phyloP scores from a whole-genome alignment of 2,113 vertebrate genomes.

The Cheirogaleus medius region DNA sequence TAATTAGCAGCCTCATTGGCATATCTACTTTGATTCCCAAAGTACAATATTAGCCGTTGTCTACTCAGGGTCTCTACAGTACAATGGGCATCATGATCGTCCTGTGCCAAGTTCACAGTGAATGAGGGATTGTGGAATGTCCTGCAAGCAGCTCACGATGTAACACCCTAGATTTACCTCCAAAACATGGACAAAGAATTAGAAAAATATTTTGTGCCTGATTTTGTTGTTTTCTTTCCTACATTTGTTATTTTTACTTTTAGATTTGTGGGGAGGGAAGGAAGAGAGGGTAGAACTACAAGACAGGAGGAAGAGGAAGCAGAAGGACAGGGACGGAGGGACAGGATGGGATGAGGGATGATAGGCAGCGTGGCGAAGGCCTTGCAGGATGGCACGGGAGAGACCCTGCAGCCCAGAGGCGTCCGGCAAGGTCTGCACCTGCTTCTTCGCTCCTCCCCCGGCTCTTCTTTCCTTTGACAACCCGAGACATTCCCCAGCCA shows the following conservation, averaged over 20 bases:
- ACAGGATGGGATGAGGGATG: not conserved
- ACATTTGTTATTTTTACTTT: not conserved
- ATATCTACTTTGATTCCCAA: slow-evolving; percentile 30
- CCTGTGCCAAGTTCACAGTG: not conserved
- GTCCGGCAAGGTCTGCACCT: not conserved
- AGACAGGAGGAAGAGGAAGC: not conserved
- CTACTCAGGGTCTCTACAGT: not conserved
- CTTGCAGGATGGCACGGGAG: accelerated
- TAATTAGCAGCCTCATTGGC: slow-evolving; percentile 43
- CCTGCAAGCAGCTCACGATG: not conserved
- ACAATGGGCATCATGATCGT: not conserved
- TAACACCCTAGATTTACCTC: not conserved
- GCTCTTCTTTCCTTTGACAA: not conserved
- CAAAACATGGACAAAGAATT: not conserved
- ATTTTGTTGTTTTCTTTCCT: not conserved
- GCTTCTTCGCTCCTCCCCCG: not conserved
- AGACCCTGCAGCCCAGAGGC: accelerated
- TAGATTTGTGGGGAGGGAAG: not conserved
- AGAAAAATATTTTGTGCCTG: not conserved
- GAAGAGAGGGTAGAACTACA: not conserved
- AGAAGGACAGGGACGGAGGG: not conserved
- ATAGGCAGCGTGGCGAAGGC: not conserved
- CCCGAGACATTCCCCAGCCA: not conserved
- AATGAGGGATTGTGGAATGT: not conserved
- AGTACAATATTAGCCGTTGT: not conserved